Conservation (phyloP, 2,113 vertebrate species). For the Scomber japonicus region DNA sequence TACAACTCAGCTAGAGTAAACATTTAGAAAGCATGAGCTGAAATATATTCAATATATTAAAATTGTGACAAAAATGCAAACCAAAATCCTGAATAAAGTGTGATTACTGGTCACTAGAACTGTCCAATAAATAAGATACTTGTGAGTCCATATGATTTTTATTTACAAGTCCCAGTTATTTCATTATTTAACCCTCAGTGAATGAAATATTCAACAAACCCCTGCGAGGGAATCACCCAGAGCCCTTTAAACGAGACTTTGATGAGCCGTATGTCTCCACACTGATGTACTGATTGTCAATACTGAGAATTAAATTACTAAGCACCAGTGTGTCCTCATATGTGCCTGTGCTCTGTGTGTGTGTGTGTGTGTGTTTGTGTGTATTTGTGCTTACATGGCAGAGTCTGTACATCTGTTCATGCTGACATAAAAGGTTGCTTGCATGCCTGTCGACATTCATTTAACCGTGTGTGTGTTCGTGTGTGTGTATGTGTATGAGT, state of each 20-base stretch:
- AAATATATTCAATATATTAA: no score
- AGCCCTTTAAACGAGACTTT: slow-evolving; percentile 31
- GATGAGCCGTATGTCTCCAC: slow-evolving; percentile 27
- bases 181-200: neutral
- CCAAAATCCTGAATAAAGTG: neutral
- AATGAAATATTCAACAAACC: slow-evolving; percentile 18
- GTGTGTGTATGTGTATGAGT: slow-evolving; percentile 20
- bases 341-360: neutral
- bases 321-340: slow-evolving; percentile 4
- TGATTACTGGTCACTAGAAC: neutral
- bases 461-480: slow-evolving; percentile 22
- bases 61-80: neutral
- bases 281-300: slow-evolving; percentile 30
- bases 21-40: no score
- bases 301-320: slow-evolving; percentile 12
- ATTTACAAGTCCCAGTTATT: neutral
- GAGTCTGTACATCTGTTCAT: slow-evolving; percentile 11
- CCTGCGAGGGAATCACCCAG: slow-evolving; percentile 17
- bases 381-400: slow-evolving; percentile 1
- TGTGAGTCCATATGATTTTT: neutral
- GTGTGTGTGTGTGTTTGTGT: slow-evolving; percentile 4
- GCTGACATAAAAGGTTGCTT: slow-evolving; percentile 33
- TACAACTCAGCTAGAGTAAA: no score
- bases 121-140: neutral
- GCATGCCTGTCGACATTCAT: slow-evolving; percentile 25